Percentiles rank a stretch among this genome's conserved stretches.
Conservation (phyloP, 2,113 vertebrate species). For the Motacilla tschutschensis region DNA sequence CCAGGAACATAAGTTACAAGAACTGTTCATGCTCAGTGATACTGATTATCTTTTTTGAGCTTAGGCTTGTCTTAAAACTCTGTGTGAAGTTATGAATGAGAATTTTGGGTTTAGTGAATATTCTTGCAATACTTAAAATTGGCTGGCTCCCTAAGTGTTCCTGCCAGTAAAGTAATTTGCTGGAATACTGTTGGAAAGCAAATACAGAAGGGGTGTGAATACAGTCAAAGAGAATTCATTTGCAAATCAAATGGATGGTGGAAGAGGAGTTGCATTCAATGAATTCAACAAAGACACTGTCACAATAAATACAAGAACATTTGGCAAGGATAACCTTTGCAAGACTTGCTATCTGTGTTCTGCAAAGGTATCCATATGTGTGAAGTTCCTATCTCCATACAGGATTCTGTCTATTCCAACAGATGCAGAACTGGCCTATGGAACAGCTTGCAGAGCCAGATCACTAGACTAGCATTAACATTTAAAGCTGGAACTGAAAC, state of each 20-base stretch:
- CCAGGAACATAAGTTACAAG: not conserved
- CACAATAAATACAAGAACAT: constrained; percentile 46
- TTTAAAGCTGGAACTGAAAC: not conserved
- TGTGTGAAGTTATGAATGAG: constrained; percentile 27
- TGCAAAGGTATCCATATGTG: not conserved
- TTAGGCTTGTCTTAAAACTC: not conserved
- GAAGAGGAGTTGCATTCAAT: constrained; percentile 17
- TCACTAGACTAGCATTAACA: not conserved
- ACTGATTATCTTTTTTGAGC: not conserved
- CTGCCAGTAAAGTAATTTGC: constrained; percentile 57
- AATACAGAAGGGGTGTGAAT: constrained; percentile 63
- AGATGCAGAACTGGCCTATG: not conserved
- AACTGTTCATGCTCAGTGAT: not conserved
- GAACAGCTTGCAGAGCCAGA: constrained; percentile 9
- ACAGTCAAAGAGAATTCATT: constrained; percentile 41
- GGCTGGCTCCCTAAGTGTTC: constrained; percentile 30
- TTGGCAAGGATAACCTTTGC: constrained; percentile 29
- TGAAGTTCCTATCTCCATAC: not conserved
- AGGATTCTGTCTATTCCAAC: not conserved
- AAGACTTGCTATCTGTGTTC: constrained; percentile 1
- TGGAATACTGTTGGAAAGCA: constrained; percentile 60
- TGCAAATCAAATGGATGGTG: constrained; percentile 41
- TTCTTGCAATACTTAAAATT: constrained; percentile 40
- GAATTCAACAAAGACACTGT: constrained; percentile 24
- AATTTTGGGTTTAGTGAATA: constrained; percentile 13